Conservation (phyloP, 2,797 vertebrate genomes). For the Diplodus puntazzo region DNA sequence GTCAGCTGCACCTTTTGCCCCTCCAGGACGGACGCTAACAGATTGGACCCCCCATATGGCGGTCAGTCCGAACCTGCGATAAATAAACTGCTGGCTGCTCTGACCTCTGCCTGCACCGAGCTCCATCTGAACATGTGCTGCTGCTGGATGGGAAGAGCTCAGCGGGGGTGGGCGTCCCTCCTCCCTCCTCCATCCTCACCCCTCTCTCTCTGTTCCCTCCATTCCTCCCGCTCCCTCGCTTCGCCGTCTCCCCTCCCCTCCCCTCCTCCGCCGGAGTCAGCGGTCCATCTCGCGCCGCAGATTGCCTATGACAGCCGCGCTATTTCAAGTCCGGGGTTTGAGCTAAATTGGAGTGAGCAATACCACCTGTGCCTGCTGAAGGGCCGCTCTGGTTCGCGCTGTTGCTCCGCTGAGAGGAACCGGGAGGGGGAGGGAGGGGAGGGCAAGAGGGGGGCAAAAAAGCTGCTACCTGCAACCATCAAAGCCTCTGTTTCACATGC, state of each 20-base stretch:
- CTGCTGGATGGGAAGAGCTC: constrained; percentile 61
- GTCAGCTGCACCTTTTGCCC: constrained; percentile 48
- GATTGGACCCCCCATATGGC: constrained; percentile 64
- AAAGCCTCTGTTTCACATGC: constrained; percentile 79
- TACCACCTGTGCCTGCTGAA: constrained; percentile 85
- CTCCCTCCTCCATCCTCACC: neutral
- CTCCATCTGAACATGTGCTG: constrained; percentile 73
- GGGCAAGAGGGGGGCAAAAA: constrained; percentile 27
- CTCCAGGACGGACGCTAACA: constrained; percentile 54
- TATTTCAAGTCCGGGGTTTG: constrained; percentile 85
- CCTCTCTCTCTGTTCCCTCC: constrained; percentile 33
- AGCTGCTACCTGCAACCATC: constrained; percentile 83
- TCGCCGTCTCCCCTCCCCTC: constrained; percentile 7
- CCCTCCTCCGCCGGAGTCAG: constrained; percentile 62
- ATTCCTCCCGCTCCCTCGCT: constrained; percentile 19
- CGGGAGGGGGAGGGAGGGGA: constrained; percentile 17
- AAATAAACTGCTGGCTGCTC: constrained; percentile 76
- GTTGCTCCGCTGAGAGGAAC: constrained; percentile 65
- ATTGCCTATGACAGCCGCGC: constrained; percentile 83
- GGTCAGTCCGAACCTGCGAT: constrained; percentile 40
- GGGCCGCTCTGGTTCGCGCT: constrained; percentile 68
- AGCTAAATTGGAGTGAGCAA: constrained; percentile 88
- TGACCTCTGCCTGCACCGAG: constrained; percentile 76
- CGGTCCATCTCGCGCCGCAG: constrained; percentile 80
- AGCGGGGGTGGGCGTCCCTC: constrained; percentile 11